These are phyloP conservation scores for Drosophila seguyi DNA, from an alignment of 1,140 invertebrate genomes.

Conservation along the genomic window DNA sequence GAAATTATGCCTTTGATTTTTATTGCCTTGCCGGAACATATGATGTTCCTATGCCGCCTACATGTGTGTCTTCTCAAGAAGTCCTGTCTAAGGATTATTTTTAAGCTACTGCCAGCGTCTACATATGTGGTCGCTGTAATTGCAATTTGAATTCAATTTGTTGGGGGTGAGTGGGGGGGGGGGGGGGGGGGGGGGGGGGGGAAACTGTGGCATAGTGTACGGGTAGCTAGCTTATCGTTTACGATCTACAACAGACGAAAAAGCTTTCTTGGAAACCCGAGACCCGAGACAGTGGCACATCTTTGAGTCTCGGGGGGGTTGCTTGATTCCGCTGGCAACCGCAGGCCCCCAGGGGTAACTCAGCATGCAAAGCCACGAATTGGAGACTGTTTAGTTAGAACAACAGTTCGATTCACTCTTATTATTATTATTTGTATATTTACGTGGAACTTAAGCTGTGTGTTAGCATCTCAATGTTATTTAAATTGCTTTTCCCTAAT, in stretches of 20 bases:
- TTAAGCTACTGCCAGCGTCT: slow-evolving; percentile 37
- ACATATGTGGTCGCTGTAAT: slow-evolving; percentile 58
- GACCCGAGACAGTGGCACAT: slow-evolving; percentile 14
- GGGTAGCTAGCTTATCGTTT: slow-evolving; percentile 43
- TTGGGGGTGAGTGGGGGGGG: slow-evolving; percentile 2
- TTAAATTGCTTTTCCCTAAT: background rate
- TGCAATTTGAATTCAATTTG: slow-evolving; percentile 60
- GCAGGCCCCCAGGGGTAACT: slow-evolving; percentile 9
- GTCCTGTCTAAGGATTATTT: slow-evolving; percentile 63
- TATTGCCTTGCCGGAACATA: slow-evolving; percentile 78
- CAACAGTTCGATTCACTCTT: background rate
- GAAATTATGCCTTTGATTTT: slow-evolving; percentile 84
- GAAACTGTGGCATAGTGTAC: slow-evolving; percentile 15
- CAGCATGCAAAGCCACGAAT: slow-evolving; percentile 21
- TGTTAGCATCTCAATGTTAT: background rate
- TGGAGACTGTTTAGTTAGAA: slow-evolving; percentile 28
- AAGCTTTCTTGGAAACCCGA: slow-evolving; percentile 43
- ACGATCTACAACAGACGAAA: slow-evolving; percentile 26
- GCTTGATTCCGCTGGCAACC: slow-evolving; percentile 35
- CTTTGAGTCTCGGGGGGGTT: slow-evolving; percentile 15
- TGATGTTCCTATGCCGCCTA: slow-evolving; percentile 62
- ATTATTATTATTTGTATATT: background rate
- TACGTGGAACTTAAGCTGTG: background rate
- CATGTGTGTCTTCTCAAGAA: slow-evolving; percentile 21
- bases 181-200: background rate